phyloP scores from a whole-genome alignment of 1,140 invertebrate genomes.

The Teleopsis dalmanni region DNA sequence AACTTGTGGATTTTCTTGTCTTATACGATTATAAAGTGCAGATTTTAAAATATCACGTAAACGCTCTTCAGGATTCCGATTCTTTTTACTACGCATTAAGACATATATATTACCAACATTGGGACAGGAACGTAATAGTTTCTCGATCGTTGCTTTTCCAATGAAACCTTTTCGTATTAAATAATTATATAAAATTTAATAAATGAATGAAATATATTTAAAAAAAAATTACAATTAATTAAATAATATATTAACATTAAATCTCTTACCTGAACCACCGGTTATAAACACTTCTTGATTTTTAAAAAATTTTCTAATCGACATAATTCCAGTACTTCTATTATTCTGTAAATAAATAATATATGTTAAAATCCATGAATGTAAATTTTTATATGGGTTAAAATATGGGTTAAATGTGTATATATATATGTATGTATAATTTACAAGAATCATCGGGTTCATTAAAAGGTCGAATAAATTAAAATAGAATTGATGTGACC shows the following conservation, averaged over 20 bases:
- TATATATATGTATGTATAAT: no score
- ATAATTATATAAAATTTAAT: neutral
- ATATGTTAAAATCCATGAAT: no score
- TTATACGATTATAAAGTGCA: conserved; percentile 47
- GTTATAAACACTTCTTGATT: conserved; percentile 61
- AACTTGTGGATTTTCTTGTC: conserved; percentile 43
- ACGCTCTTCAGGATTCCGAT: conserved; percentile 56
- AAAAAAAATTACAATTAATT: neutral
- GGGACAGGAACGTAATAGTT: conserved; percentile 67
- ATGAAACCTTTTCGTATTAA: conserved; percentile 64
- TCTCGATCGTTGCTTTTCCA: conserved; percentile 81
- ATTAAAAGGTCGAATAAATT: no score
- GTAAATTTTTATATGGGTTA: no score
- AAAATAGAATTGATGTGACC: no score
- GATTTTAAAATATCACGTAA: conserved; percentile 53
- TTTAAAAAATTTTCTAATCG: conserved; percentile 49
- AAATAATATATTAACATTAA: conserved; percentile 41
- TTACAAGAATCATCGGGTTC: no score
- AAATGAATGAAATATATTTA: neutral
- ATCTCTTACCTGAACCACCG: conserved; percentile 53
- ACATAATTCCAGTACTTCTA: conserved; percentile 23
- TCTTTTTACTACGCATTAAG: conserved; percentile 70
- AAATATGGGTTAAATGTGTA: no score
- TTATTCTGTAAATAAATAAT: no score
- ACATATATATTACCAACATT: conserved; percentile 66